These are phyloP conservation scores for Nothobranchius furzeri DNA, from an alignment of 2,113 vertebrate genomes.

Conservation along the genomic window DNA sequence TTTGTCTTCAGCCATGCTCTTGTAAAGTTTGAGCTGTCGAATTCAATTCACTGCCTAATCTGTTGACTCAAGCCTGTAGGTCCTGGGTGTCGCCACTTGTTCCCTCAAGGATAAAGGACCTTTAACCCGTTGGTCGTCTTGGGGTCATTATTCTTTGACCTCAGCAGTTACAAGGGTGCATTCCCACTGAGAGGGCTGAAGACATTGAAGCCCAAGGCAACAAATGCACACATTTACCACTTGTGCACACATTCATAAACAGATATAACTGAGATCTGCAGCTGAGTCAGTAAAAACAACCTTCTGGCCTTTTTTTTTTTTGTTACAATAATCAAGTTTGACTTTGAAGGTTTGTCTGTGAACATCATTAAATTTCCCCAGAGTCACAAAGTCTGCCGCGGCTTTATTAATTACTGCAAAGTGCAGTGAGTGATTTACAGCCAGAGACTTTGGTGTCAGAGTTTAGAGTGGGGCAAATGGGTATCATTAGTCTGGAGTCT, in stretches of 20 bases:
- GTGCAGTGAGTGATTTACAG: slow-evolving; percentile 71
- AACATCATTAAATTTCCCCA: slow-evolving; percentile 60
- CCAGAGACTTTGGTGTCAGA: slow-evolving; percentile 72
- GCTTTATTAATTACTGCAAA: slow-evolving; percentile 72
- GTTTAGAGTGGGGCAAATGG: slow-evolving; percentile 64
- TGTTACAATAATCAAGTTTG: slow-evolving; percentile 53
- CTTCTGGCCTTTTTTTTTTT: slow-evolving; percentile 13
- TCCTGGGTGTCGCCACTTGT: slow-evolving; percentile 61
- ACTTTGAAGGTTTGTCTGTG: slow-evolving; percentile 63
- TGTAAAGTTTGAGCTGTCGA: slow-evolving; percentile 41
- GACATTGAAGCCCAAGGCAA: slow-evolving; percentile 35
- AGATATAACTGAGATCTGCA: slow-evolving; percentile 4
- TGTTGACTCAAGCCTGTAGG: slow-evolving; percentile 54
- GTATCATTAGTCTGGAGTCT: slow-evolving; percentile 72
- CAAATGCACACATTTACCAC: slow-evolving; percentile 32
- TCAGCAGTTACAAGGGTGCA: slow-evolving; percentile 58
- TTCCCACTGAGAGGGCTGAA: slow-evolving; percentile 59
- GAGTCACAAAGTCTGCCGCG: slow-evolving; percentile 69
- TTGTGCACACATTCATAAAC: slow-evolving; percentile 22
- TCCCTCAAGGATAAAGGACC: slow-evolving; percentile 57
- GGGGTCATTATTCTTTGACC: slow-evolving; percentile 65
- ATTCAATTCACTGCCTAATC: slow-evolving; percentile 31
- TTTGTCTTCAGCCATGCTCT: not conserved
- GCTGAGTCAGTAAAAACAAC: slow-evolving; percentile 47
- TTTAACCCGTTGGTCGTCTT: slow-evolving; percentile 55